A percentile compares a stretch with the other conserved stretches of the same genome.
phyloP scores from a whole-genome alignment of 1,140 invertebrate genomes.

The Hylaeus anthracinus region DNA sequence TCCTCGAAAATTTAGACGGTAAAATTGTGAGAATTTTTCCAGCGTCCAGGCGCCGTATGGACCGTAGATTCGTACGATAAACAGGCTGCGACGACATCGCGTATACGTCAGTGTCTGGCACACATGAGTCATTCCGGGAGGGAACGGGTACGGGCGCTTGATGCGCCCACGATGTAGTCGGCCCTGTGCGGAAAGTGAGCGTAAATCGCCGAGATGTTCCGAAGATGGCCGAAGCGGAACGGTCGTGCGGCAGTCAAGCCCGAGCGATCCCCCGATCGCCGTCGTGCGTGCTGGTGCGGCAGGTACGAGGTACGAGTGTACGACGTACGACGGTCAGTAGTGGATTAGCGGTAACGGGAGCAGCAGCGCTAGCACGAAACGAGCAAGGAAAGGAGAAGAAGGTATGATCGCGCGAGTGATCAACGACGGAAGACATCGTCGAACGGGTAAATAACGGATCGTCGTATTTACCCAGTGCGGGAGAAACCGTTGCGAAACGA shows the following conservation, averaged over 20 bases:
- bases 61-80: constrained; percentile 12
- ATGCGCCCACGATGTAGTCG: constrained; percentile 23
- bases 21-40: neutral
- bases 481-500: neutral
- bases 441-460: constrained; percentile 44
- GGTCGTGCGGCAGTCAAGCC: constrained; percentile 56
- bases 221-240: constrained; percentile 50
- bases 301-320: neutral
- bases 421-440: constrained; percentile 1
- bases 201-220: constrained; percentile 15
- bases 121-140: constrained; percentile 28
- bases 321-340: constrained; percentile 21
- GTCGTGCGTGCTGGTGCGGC: constrained; percentile 59
- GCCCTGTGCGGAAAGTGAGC: constrained; percentile 47
- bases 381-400: constrained; percentile 21
- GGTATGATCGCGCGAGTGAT: constrained; percentile 12
- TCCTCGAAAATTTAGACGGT: neutral
- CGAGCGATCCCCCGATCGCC: constrained; percentile 60
- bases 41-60: neutral
- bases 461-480: neutral
- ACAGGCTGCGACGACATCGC: neutral
- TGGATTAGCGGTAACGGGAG: constrained; percentile 27
- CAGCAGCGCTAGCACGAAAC: constrained; percentile 21
- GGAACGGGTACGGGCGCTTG: constrained; percentile 20
- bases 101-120: constrained; percentile 24